Base-by-base conservation (phyloP, 2,888 invertebrate genomes). In the Reticulitermes lucifugus region DNA sequence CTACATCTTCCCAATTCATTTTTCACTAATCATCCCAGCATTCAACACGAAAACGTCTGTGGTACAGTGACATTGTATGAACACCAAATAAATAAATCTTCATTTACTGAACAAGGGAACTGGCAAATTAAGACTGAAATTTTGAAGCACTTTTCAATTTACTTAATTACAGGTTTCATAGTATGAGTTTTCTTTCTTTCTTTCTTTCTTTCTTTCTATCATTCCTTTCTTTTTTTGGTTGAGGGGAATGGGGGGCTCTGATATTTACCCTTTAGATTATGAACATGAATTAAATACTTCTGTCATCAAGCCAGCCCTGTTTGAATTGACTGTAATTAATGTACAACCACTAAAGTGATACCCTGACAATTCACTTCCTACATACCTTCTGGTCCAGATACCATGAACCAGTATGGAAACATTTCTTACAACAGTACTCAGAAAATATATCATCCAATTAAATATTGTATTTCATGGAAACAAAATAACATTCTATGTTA, bases 371-470 rank as follows among this genome's bases (percentile, higher is more conserved):
- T 65, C 25, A 25, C 6, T 25, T 65, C 65, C 65, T 65, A 25
- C 12, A 10, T 65, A 5, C 46, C 6, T 46, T 0, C 65, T n/a
- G n/a, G 25, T 65, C 65, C 65, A 65, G 65, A 65, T 12, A 10
- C 7, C n/a, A 65, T 65, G 65, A 9, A 65, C 65, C n/a, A 25
- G 65, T n/a, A 25, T 65, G 6, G 65, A 65, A 25, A 65, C 65
- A 2, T 4, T 65, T 25, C 25, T 25, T n/a, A 12, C 6, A 65
- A 65, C 25, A 25, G 0, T 65, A 65, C 18, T 65, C 65, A 65
- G 65, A 25, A 65, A 65, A 65, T 65, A 65, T 65, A 65, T 65
- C 25, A 65, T 25, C 65, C 65, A 25, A 65, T 65, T 65, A 55
- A 55, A 55, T 25, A 25, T 25, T 65, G n/a, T 25, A n/a, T 65